Evolutionary conservation across 2,888 invertebrate genomes (phyloP), one percentile per base, ranked within the genome.

Genomic region (Sylvicola cinctus): DNA sequence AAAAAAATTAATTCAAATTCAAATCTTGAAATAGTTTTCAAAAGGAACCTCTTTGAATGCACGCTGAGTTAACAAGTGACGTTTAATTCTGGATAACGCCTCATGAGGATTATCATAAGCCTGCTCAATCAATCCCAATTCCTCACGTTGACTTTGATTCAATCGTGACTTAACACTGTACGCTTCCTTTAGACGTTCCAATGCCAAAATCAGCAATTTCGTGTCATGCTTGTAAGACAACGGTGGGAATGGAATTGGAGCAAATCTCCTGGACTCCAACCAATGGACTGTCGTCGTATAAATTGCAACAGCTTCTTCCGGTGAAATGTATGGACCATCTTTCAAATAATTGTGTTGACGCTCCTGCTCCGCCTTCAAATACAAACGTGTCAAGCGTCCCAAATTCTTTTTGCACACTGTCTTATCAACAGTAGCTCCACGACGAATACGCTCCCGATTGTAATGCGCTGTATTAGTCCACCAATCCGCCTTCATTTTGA

Each of bases 401-500:
- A 99, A 68, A 62, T 99, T 99, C 65, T 99, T 99, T 63, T 99
- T 99, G 58, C 98, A 99, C 0, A 99, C 98, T 0, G 98, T 99
- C 59, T 99, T 99, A 56, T 99, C 98, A 12, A 98, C 98, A 1
- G 98, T 99, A 33, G 98, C 98, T n/a, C 98, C 98, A 45, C 98
- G 74, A 3, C 98, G 74, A 43, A 99, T 98, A 47, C 98, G 70
- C 60, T 99, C 98, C 29, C 98, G 71, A 62, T 99, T 99, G 60
- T 99, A 99, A 57, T 99, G 98, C 1, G 98, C 96, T 0, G 98
- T 98, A 58, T 98, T 99, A 0, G 98, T 99, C 98, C 98, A 99
- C 98, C 98, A 99, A 58, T 99, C 98, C 0, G 98, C 98, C 55
- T 99, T 99, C 79, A 98, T 96, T 60, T 98, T 98, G 10, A 99